Base-by-base conservation (phyloP, 1,140 invertebrate genomes). In the Galendromus occidentalis region DNA sequence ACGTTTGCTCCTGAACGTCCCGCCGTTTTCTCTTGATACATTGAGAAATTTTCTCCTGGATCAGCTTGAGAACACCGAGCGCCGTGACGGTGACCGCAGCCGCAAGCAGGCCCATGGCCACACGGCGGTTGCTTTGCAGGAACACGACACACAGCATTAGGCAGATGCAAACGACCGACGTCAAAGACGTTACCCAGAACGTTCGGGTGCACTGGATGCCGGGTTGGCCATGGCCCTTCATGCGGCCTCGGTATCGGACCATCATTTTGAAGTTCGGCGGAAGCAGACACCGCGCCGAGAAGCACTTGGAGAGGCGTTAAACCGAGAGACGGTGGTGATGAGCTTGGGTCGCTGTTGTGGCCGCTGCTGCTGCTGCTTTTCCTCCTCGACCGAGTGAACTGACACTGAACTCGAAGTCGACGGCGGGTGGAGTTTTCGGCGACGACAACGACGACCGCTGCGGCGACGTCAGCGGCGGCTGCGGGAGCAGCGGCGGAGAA, bases 171-270 rank as follows among this genome's bases (percentile, higher is more conserved):
- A 59, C 51, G 14, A 33, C 51, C 51, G 51, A 59, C 22, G 51
- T 59, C 9, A 59, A 33, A 33, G 25, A 59, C 51, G 51, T 59
- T 22, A 59, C 51, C 51, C 51, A 59, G 22, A 59, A 59, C 12
- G 51, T 59, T 5, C 51, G 51, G 2, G 51, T 59, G 33, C 51
- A 59, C 25, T 59, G 51, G 14, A 59, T 25, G 51, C 51, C 51
- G 14, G 51, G 51, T 22, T 59, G 51, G 22, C 51, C 51, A 25
- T 59, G 51, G 14, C 51, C 51, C 33, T 59, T 59, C 51, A 59
- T 59, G 51, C 51, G 51, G 51, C 51, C 51, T 14, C 51, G 51
- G 33, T 59, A 59, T 59, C 51, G 51, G n/a, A 59, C 51, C 51
- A 59, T 25, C 51, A 59, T 59, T 17, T 59, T 59, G 14, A 59